Base-by-base conservation (phyloP, 2,888 invertebrate species). In the Torymus aiolomorphi region DNA sequence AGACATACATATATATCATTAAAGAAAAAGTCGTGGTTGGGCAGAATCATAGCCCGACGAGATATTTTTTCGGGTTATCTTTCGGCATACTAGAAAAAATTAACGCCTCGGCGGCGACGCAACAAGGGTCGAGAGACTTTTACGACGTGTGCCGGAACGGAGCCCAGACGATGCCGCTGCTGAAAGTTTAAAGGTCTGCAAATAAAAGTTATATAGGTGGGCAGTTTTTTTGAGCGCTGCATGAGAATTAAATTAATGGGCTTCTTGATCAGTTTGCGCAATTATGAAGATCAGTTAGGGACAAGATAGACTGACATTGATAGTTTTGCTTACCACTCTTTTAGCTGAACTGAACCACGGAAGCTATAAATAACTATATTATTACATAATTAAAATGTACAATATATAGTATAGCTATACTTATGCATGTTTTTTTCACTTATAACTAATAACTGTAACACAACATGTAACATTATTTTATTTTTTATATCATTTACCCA, bases 41-140 rank as follows among this genome's bases (percentile, higher is more conserved):
- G 20, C 65, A 18, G 31, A 51, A 65, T 72, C 66, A 42, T 42
- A 42, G 24, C 24, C 56, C n/a, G 18, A 57, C 42, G 14, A 57
- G 52, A 73, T 70, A 74, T 80, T 77, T 42, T 42, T 42, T 74
- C n/a, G 56, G 67, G 57, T 71, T 57, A 61, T 71, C 65, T 31
- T 18, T 42, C 42, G 42, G 31, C 11, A 61, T 57, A 56, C 61
- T 56, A 62, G 71, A 69, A 65, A 70, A 69, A 70, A 67, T 73
- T 67, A 73, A 73, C 67, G 66, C 66, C 56, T 65, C 51, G 54
- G 18, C 69, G 51, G n/a, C 72, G 14, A 24, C n/a, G 67, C 69
- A 76, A 76, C 69, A 20, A 69, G 61, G 69, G 62, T 76, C 69
- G 62, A 76, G 61, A 62, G 69, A 76, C 42, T 69, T 76, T 75